Base-by-base conservation (phyloP, 2,888 invertebrate genomes). In the Pammene fasciana region DNA sequence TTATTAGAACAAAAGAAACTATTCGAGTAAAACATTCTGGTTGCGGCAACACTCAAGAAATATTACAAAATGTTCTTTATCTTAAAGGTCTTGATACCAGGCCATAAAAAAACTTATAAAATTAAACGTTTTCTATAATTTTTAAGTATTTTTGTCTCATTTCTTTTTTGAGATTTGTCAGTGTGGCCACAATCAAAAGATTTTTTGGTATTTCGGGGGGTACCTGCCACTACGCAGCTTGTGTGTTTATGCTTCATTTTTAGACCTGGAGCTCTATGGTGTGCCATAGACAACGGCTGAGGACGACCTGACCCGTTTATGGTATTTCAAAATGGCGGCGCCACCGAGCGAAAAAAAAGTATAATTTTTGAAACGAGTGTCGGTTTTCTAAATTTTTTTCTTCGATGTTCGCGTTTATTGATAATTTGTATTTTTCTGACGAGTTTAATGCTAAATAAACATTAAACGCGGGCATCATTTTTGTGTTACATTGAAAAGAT, bases 201-300 rank as follows among this genome's bases (percentile, higher is more conserved):
- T 55, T 14, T 26, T 14, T 54, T 43, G 26, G 13, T 48, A 57
- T 55, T 16, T 16, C 45, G 60, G 56, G 68, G 57, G 65, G 59
- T 54, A 61, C 38, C 67, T 75, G 76, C 79, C 84, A 84, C 71
- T 87, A 86, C 86, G 86, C 82, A 85, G 85, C 87, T 87, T 82
- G 82, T 86, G 83, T 85, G 79, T 62, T 83, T 86, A 80, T 87
- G 83, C 82, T 88, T 86, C 75, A 76, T 83, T 86, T 86, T 84
- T 87, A 86, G 86, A 72, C 71, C 70, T 74, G 71, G 68, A 59
- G 65, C 75, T 73, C 74, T 74, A 71, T 74, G 73, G 67, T 57
- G 67, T 73, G 45, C 73, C 75, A 74, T 78, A 77, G 75, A 76
- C 77, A 50, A 72, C 26, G 67, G 72, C 72, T 62, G 73, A 67